Evolutionary conservation across 2,113 vertebrate genomes (phyloP).

Genomic region (Tetrao urogallus): DNA sequence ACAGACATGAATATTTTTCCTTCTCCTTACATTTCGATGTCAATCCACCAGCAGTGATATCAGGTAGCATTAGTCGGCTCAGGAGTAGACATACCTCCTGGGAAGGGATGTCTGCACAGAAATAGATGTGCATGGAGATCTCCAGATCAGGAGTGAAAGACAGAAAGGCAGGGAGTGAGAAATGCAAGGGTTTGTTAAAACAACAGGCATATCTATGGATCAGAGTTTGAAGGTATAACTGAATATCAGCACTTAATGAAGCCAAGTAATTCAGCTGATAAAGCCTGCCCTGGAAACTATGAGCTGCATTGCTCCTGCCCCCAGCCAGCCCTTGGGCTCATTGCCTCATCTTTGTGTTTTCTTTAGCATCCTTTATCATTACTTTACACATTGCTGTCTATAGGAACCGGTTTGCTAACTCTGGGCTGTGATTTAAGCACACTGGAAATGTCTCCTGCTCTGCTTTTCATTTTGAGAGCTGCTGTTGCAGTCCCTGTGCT

Average conservation of each 20-base stretch:
- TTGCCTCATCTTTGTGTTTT: accelerated
- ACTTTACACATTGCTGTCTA: neutral
- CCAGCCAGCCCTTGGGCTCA: neutral
- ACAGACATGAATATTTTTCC: neutral
- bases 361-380: neutral
- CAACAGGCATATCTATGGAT: neutral
- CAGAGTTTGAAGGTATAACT: accelerated
- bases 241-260: accelerated
- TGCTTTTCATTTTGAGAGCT: neutral
- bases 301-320: neutral
- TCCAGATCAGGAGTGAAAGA: neutral
- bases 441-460: neutral
- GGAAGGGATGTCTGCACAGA: neutral
- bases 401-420: neutral
- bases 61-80: neutral
- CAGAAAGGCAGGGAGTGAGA: neutral
- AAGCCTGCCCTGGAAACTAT: neutral
- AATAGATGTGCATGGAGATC: accelerated
- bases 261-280: neutral
- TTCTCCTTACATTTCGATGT: neutral
- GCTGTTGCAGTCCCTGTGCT: neutral
- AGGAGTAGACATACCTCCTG: neutral
- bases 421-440: neutral
- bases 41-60: neutral
- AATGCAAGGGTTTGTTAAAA: neutral